These are phyloP conservation scores for Patiria miniata DNA, from an alignment of 35 echinoderm and acorn worm genomes.

Conservation along the genomic window DNA sequence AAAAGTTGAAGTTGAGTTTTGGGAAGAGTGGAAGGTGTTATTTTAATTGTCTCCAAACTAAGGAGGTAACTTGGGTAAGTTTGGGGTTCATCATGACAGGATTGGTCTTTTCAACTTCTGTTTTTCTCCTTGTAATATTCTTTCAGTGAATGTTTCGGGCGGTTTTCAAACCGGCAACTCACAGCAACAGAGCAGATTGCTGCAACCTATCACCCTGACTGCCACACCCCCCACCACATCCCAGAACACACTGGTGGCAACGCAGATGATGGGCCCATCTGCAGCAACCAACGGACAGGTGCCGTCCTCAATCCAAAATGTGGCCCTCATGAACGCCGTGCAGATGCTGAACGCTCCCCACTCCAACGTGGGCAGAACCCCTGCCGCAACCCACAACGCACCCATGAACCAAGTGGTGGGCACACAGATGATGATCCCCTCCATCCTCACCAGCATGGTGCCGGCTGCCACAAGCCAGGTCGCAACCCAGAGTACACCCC, in stretches of 20 bases:
- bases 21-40: no score
- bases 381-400: background rate
- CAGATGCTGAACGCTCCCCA: background rate
- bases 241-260: background rate
- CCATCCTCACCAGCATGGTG: slow-evolving; percentile 2
- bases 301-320: background rate
- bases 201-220: background rate
- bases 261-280: background rate
- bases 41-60: no score
- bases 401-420: background rate
- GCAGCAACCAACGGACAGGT: background rate
- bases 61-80: no score
- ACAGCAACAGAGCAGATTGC: background rate
- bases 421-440: slow-evolving; percentile 14
- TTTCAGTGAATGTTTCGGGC: no score
- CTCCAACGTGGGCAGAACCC: background rate
- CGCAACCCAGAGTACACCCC: background rate
- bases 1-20: no score
- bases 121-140: no score
- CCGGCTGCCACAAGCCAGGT: background rate
- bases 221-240: background rate
- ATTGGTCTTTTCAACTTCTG: no score
- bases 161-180: background rate
- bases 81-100: no score
- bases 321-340: background rate